A percentile compares a stretch with the other conserved stretches of the same genome.
Conservation (phyloP, 2,113 vertebrate genomes). For the mouse (Mus musculus) region GRCm39 chrX:56908001-56908500, state of each 20-base stretch:
- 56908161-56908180: background rate
- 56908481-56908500: background rate
- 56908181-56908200: background rate
- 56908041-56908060: background rate
- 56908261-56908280: background rate
- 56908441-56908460: background rate
- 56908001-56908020: background rate
- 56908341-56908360: background rate
- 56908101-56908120: background rate
- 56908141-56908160: background rate
- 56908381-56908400: background rate
- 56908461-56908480: background rate
- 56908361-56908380: background rate
- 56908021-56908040: background rate
- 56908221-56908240: background rate
- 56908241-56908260: background rate
- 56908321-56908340: background rate
- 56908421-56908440: background rate
- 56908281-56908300: background rate
- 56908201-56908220: background rate
- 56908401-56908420: background rate
- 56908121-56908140: background rate
- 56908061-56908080: background rate
- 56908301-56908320: constrained; percentile 47
- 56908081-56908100: background rate